These are phyloP conservation scores for Remorina albescens DNA, from an alignment of 2,797 vertebrate species.

Conservation along the genomic window DNA sequence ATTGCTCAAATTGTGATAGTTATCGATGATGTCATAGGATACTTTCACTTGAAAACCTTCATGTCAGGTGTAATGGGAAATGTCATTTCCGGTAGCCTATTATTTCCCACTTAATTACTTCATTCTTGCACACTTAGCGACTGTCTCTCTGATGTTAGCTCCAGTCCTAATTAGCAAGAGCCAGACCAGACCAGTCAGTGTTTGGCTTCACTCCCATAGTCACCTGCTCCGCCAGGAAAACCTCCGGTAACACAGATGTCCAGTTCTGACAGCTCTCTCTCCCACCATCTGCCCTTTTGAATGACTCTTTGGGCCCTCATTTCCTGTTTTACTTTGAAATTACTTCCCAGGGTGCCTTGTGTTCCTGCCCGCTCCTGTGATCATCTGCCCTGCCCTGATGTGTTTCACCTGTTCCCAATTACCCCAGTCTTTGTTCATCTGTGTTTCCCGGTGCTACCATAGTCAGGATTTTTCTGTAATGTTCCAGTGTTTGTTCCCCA, in stretches of 20 bases:
- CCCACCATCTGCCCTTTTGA: too few relatives aligned
- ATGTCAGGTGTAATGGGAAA: neutral
- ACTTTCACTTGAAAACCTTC: neutral
- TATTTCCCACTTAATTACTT: neutral
- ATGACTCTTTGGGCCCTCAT: too few relatives aligned
- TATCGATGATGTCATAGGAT: neutral
- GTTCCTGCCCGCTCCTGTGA: too few relatives aligned
- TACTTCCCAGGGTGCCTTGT: too few relatives aligned
- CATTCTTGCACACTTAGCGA: neutral
- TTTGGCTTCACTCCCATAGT: conserved; percentile 27
- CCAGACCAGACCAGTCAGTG: conserved; percentile 9
- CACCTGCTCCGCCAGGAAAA: conserved; percentile 19
- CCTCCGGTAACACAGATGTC: conserved; percentile 28
- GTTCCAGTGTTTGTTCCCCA: too few relatives aligned
- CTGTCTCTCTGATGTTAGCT: conserved; percentile 10
- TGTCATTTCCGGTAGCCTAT: neutral
- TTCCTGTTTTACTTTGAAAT: too few relatives aligned
- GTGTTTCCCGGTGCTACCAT: too few relatives aligned
- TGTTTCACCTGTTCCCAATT: neutral
- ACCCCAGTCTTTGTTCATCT: too few relatives aligned
- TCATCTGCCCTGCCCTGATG: too few relatives aligned
- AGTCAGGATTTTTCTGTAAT: too few relatives aligned
- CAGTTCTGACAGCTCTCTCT: neutral
- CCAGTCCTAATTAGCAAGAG: conserved; percentile 12
- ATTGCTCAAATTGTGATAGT: neutral